These are phyloP conservation scores for Denticeps clupeoides DNA, from an alignment of 2,797 vertebrate species.

Conservation along the genomic window DNA sequence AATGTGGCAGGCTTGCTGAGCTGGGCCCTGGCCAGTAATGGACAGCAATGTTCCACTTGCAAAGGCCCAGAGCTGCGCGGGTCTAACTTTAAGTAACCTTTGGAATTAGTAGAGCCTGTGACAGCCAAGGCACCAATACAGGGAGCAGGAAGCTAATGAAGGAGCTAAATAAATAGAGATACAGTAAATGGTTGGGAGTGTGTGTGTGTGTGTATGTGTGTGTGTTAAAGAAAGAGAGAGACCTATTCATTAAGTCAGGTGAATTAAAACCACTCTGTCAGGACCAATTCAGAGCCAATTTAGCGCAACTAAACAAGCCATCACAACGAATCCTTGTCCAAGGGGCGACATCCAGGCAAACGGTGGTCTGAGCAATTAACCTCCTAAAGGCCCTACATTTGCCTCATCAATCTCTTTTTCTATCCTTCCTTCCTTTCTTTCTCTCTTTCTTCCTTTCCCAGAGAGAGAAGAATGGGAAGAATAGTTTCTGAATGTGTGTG, in stretches of 20 bases:
- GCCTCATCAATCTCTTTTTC: slow-evolving; percentile 34
- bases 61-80: slow-evolving; percentile 34
- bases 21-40: slow-evolving; percentile 51
- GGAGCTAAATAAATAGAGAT: slow-evolving; percentile 47
- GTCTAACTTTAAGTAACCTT: slow-evolving; percentile 52
- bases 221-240: slow-evolving; percentile 23
- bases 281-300: slow-evolving; percentile 47
- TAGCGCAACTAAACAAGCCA: slow-evolving; percentile 58
- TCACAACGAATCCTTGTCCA: slow-evolving; percentile 53
- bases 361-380: slow-evolving; percentile 44
- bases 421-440: slow-evolving; percentile 32
- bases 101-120: slow-evolving; percentile 42
- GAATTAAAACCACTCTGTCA: slow-evolving; percentile 50
- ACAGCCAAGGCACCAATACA: neutral
- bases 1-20: slow-evolving; percentile 64
- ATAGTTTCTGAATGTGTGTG: no score
- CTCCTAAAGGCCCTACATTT: slow-evolving; percentile 45
- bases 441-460: slow-evolving; percentile 33
- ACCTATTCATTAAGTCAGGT: slow-evolving; percentile 50
- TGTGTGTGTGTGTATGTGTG: neutral
- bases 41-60: slow-evolving; percentile 47
- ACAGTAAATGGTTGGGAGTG: slow-evolving; percentile 38
- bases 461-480: slow-evolving; percentile 6
- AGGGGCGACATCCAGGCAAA: slow-evolving; percentile 37
- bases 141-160: slow-evolving; percentile 45